Conservation (phyloP, 2,113 vertebrate genomes). For the Mustelus asterias region DNA sequence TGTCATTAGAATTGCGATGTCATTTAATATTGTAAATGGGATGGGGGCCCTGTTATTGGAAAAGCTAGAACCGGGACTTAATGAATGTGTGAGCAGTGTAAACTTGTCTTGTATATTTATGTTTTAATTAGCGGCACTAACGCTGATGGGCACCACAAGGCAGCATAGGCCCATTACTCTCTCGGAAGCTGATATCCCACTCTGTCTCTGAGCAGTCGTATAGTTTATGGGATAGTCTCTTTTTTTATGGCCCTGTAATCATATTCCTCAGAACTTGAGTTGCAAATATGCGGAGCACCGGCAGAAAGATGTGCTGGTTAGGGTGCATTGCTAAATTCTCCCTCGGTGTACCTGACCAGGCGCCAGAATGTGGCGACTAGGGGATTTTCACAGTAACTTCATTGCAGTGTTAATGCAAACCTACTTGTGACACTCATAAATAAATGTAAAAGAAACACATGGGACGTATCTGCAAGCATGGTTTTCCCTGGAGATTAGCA, state of each 20-base stretch:
- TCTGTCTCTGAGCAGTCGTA: background rate
- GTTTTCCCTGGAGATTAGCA: background rate
- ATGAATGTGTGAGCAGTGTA: background rate
- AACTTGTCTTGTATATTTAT: constrained; percentile 25
- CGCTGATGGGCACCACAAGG: background rate
- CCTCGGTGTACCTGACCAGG: too few species aligned
- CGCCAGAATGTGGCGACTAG: too few species aligned
- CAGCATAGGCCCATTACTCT: background rate
- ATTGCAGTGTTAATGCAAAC: too few species aligned
- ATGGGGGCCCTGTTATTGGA: background rate
- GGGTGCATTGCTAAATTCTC: too few species aligned
- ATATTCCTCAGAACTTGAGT: background rate
- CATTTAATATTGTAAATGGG: background rate
- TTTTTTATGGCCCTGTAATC: background rate
- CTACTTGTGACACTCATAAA: too few species aligned
- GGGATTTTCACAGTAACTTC: too few species aligned
- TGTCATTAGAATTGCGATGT: background rate
- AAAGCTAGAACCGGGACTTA: background rate
- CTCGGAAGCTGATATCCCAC: too few species aligned
- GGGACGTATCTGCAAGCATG: background rate
- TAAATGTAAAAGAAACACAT: too few species aligned
- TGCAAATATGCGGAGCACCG: background rate
- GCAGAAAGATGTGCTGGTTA: background rate
- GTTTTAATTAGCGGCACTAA: constrained; percentile 3
- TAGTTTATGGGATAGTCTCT: background rate